These are phyloP conservation scores for Pentalonia nigronervosa DNA, from an alignment of 1,140 invertebrate genomes.

Conservation along the genomic window DNA sequence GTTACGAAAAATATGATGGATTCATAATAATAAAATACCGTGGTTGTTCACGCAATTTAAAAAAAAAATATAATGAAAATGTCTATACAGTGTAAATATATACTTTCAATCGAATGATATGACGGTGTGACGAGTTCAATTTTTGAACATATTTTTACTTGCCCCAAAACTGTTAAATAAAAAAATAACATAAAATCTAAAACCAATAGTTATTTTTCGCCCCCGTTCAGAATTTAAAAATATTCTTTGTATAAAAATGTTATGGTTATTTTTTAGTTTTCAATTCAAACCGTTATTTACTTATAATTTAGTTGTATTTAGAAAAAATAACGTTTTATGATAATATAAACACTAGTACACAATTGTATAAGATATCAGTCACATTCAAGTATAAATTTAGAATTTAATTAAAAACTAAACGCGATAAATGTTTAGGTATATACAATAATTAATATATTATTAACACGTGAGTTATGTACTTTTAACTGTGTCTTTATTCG, in stretches of 20 bases:
- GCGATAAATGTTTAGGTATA: no score
- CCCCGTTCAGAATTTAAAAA: background rate
- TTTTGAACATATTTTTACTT: background rate
- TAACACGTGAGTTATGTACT: background rate
- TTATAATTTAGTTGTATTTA: background rate
- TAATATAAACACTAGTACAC: background rate
- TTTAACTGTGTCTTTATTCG: background rate
- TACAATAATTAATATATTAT: background rate
- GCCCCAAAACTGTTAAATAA: background rate
- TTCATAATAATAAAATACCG: background rate
- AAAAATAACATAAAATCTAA: slow-evolving; percentile 9
- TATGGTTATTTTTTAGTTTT: background rate
- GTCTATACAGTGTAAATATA: background rate
- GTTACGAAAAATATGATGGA: background rate
- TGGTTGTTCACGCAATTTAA: no score
- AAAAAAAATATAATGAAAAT: background rate
- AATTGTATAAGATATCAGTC: no score
- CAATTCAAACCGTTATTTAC: background rate
- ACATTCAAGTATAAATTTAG: no score
- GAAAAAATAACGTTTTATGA: background rate
- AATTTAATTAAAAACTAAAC: no score
- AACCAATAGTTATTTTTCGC: background rate
- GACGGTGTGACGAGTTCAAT: background rate
- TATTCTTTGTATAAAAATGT: background rate
- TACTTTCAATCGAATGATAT: background rate